Evolutionary conservation across 2,797 vertebrate species (phyloP).

Genomic region (Poeciliopsis presidionis): DNA sequence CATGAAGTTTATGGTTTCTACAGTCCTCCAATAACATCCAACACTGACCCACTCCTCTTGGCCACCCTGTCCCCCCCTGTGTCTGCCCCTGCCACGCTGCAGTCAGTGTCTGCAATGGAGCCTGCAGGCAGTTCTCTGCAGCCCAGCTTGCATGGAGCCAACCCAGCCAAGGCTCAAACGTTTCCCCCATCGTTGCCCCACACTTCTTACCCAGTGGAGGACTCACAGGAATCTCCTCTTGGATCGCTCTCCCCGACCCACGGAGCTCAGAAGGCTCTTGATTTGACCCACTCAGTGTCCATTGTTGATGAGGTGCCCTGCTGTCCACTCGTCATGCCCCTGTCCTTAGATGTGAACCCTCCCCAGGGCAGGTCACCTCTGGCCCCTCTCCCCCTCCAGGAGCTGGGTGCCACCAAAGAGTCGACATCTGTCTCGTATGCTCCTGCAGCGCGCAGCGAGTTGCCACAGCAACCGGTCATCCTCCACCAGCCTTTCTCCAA

Average conservation of each 20-base stretch:
- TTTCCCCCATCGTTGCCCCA: conserved; percentile 59
- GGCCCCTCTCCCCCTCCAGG: conserved; percentile 72
- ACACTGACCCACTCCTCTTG: conserved; percentile 78
- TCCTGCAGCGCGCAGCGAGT: conserved; percentile 60
- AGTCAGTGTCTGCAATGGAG: conserved; percentile 62
- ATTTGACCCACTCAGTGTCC: conserved; percentile 69
- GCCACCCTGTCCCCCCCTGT: conserved; percentile 73
- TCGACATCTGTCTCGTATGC: conserved; percentile 65
- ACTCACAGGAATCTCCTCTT: conserved; percentile 63
- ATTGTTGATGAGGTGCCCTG: conserved; percentile 79
- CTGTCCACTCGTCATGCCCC: conserved; percentile 82
- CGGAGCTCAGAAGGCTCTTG: conserved; percentile 66
- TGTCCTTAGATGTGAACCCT: conserved; percentile 77
- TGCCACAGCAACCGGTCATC: conserved; percentile 79
- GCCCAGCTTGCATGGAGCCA: conserved; percentile 56
- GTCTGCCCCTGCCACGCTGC: conserved; percentile 67
- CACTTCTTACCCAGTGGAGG: conserved; percentile 65
- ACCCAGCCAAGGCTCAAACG: conserved; percentile 54
- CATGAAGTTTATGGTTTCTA: conserved; percentile 79
- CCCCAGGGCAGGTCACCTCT: conserved; percentile 69
- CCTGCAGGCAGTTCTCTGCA: conserved; percentile 40
- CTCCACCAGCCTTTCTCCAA: conserved; percentile 83
- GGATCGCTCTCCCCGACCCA: conserved; percentile 70
- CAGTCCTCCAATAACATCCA: conserved; percentile 79
- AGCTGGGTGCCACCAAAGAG: conserved; percentile 66